Evolutionary conservation across 2,797 vertebrate species (phyloP).

Genomic region (Loriculus beryllinus): DNA sequence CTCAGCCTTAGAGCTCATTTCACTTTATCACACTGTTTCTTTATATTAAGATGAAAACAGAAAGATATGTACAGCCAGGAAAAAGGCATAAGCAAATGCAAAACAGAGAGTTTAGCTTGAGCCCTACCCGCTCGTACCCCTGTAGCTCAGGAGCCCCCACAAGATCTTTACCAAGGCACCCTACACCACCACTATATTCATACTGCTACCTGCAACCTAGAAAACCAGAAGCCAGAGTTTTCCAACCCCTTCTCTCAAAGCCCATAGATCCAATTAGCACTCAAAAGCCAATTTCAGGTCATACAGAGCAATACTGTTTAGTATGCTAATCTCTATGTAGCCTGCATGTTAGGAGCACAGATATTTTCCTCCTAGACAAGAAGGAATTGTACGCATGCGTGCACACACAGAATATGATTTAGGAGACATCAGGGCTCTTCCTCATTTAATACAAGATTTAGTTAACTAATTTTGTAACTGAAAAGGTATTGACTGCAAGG

Average conservation of each 20-base stretch:
- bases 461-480: slow-evolving; percentile 53
- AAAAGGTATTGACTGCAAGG: slow-evolving; percentile 36
- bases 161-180: neutral
- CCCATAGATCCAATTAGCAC: slow-evolving; percentile 33
- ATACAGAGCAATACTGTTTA: slow-evolving; percentile 21
- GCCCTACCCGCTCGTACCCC: neutral
- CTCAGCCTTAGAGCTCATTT: neutral
- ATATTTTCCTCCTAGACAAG: slow-evolving; percentile 21
- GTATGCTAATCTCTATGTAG: slow-evolving; percentile 43
- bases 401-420: neutral
- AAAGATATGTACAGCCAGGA: neutral
- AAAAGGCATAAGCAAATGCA: neutral
- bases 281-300: slow-evolving; percentile 39
- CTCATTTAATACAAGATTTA: slow-evolving; percentile 45
- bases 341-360: neutral
- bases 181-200: neutral
- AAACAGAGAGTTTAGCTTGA: neutral
- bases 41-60: neutral
- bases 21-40: neutral
- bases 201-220: neutral
- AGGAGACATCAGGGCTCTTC: slow-evolving; percentile 20
- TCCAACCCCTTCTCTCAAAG: neutral
- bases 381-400: neutral
- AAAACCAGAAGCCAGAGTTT: neutral
- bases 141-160: rapidly evolving